Base-by-base conservation (phyloP, 1,140 invertebrate species). In the Penaeus indicus region DNA sequence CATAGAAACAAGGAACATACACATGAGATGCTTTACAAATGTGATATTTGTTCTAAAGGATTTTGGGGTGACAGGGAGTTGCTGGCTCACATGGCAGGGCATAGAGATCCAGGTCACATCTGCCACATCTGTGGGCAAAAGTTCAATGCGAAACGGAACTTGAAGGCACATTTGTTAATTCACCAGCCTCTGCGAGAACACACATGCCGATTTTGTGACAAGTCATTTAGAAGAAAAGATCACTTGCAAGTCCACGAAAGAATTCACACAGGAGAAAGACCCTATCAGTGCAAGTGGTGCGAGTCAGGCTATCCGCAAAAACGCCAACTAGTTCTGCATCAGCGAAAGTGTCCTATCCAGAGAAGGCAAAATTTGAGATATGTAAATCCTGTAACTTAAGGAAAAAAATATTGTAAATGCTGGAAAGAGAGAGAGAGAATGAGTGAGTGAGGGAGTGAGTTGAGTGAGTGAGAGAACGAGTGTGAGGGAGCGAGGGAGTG, bases 1-100 rank as follows among this genome's bases (percentile, higher is more conserved):
- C 86, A 88, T 60, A 88, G 86, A 84, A 88, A 88, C 61, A 80
- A 72, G 42, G 86, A 88, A 84, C 86, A 88, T 38, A 84, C 86
- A 42, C 80, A 84, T 38, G 86, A 88, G 38, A 84, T 84, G 72
- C 25, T 84, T 8, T 88, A 75, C 61, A 72, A 42, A 32, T 88
- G 86, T 78, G 86, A 88, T 22, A 84, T 88, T 62, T 88, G 81
- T 72, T 88, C 61, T 13, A 88, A 84, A 25, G 81, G 84, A 25
- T 88, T 83, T 77, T 88, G 81, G 80, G 81, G 86, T 25, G 86
- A 88, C 32, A 77, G 86, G 32, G 86, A 88, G 64, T 61, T 88
- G 19, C 42, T 88, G 8, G 67, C 86, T 11, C 86, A 88, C 61
- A 88, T 62, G 72, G 27, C 27, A 47, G 61, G 54, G 25, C 86